These are phyloP conservation scores for Macrocentrus cingulum DNA, from an alignment of 1,140 invertebrate species.

Conservation along the genomic window DNA sequence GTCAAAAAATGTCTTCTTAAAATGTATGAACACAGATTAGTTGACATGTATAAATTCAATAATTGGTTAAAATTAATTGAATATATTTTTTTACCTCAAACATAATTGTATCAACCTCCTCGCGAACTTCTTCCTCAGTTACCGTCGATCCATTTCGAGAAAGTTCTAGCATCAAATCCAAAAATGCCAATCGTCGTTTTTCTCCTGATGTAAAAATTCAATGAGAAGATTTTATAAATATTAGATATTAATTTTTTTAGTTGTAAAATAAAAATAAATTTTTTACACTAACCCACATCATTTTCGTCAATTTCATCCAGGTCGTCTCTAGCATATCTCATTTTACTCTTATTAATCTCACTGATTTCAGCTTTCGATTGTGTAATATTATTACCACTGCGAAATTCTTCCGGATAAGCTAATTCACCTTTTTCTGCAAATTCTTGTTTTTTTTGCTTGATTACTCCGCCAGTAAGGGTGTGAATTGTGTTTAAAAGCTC, in stretches of 20 bases:
- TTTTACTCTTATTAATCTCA: conserved; percentile 34
- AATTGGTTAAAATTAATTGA: too few relatives aligned
- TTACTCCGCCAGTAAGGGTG: conserved; percentile 65
- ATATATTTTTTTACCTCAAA: conserved; percentile 80
- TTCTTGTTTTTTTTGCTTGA: conserved; percentile 64
- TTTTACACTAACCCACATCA: conserved; percentile 60
- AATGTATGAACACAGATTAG: conserved; percentile 1
- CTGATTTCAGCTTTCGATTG: conserved; percentile 13
- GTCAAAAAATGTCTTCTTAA: too few relatives aligned
- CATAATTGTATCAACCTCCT: conserved; percentile 87
- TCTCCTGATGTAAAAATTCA: conserved; percentile 63
- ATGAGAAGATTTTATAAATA: too few relatives aligned
- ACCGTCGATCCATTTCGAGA: conserved; percentile 63
- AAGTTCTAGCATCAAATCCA: conserved; percentile 81
- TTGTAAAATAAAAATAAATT: too few relatives aligned
- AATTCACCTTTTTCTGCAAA: conserved; percentile 39
- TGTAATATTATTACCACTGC: not conserved
- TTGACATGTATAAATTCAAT: too few relatives aligned
- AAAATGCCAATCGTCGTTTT: conserved; percentile 79
- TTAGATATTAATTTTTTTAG: too few relatives aligned
- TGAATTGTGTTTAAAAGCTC: conserved; percentile 67
- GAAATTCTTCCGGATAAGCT: conserved; percentile 8
- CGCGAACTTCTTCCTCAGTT: conserved; percentile 78
- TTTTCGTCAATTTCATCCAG: conserved; percentile 74
- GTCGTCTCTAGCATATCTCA: conserved; percentile 65